phyloP scores from a whole-genome alignment of 2,797 vertebrate genomes.

The Catostomus latipinnis region DNA sequence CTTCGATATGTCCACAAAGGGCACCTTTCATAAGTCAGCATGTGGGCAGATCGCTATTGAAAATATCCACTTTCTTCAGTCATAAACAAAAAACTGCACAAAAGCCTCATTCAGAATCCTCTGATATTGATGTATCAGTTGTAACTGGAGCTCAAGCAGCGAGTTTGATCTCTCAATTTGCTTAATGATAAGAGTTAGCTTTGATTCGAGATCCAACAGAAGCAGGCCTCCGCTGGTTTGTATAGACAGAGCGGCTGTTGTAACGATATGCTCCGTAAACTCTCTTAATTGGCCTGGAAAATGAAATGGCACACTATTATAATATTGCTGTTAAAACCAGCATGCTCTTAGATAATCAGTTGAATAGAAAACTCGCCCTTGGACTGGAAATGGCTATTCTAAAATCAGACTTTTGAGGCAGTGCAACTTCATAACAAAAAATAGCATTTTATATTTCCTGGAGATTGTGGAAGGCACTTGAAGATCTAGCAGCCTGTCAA shows the following conservation, averaged over 20 bases:
- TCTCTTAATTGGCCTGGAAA: background rate
- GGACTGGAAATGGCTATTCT: background rate
- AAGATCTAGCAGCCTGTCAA: too few species aligned
- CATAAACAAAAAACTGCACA: background rate
- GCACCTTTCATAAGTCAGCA: conserved; percentile 16
- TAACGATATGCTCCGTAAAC: background rate
- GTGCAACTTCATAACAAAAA: background rate
- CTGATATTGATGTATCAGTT: background rate
- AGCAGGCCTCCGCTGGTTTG: background rate
- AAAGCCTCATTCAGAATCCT: conserved; percentile 14
- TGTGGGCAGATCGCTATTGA: conserved; percentile 11
- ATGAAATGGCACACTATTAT: conserved; percentile 10
- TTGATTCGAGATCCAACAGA: background rate
- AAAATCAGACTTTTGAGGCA: background rate
- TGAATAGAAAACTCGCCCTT: background rate
- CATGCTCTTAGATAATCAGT: background rate
- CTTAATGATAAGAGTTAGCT: conserved; percentile 3
- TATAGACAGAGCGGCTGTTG: background rate
- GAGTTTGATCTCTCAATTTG: background rate
- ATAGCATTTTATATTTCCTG: background rate
- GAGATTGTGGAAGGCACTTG: background rate
- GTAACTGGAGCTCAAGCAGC: background rate
- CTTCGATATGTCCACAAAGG: background rate
- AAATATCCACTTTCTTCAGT: background rate
- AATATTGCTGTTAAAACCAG: conserved; percentile 6